Base-by-base conservation (phyloP, 2,797 vertebrate species). In the Oryzias sinensis region DNA sequence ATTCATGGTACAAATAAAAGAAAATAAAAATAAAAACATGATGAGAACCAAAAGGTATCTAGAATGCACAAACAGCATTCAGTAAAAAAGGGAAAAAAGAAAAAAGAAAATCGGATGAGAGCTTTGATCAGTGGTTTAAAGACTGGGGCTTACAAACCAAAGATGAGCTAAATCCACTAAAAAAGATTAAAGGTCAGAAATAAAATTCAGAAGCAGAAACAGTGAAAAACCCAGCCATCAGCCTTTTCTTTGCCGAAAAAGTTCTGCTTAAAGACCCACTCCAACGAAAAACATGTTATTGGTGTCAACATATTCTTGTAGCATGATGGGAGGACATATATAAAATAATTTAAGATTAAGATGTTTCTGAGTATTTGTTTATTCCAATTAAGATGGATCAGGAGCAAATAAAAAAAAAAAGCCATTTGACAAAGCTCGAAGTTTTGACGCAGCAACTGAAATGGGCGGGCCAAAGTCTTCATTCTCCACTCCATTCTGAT, bases 121-220 rank as follows among this genome's bases (percentile, higher is more conserved):
- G 76, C 83, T 87, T 87, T 90, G 84, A 86, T 88, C 89, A 70
- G 81, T 81, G 86, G 90, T 85, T 84, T 86, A 84, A 89, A 71
- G 86, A 89, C 79, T 74, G 76, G 81, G 83, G 87, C 82, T 88
- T 88, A 90, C 82, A 88, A 87, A 81, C 83, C 86, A 85, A 84
- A 88, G 88, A 90, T 84, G 87, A 88, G 87, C 85, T 74, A 89
- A 88, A 84, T 85, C 86, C 88, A 87, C 85, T 83, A 65, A 61
- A 87, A 85, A 77, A 67, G 81, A 80, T 78, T 83, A 84, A 80
- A 81, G 74, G 80, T 81, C 70, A 57, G 58, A 75, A 83, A 81
- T 72, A 51, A 86, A 87, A 87, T 79, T 79, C 83, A 86, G 87
- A 82, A 72, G 58, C 48, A 45, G 75, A 85, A 82, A 66, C 75